Evolutionary conservation across 1,140 invertebrate genomes (phyloP).

Genomic region (Danaus melanippus): DNA sequence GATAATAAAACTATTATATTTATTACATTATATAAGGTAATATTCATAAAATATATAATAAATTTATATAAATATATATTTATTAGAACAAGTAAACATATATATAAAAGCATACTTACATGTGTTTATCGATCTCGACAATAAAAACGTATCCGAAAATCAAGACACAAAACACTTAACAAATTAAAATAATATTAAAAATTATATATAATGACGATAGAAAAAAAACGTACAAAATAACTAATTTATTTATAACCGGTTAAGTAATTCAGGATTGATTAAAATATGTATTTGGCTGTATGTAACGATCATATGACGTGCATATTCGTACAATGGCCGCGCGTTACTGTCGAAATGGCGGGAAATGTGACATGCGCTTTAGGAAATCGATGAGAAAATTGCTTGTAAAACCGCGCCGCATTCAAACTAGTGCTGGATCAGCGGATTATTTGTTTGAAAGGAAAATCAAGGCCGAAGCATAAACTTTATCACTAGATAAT

Average conservation of each 20-base stretch:
- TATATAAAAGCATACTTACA: constrained; percentile 8
- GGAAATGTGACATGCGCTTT: constrained; percentile 62
- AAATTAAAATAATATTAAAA: constrained; percentile 2
- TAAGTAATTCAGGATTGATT: constrained; percentile 18
- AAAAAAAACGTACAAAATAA: neutral
- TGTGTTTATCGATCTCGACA: constrained; percentile 12
- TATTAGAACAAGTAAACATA: neutral
- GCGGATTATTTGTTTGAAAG: constrained; percentile 12
- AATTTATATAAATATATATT: too few species aligned
- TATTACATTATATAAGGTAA: too few species aligned
- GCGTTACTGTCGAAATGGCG: constrained; percentile 50
- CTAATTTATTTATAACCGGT: constrained; percentile 4
- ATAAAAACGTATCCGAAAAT: constrained; percentile 13
- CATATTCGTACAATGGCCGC: constrained; percentile 24
- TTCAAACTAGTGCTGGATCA: constrained; percentile 30
- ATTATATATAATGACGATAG: neutral
- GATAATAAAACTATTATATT: too few species aligned
- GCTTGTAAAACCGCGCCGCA: constrained; percentile 29
- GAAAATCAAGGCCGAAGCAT: constrained; percentile 8
- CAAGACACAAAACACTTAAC: constrained; percentile 10
- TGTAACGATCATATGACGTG: constrained; percentile 10
- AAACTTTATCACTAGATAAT: constrained; percentile 4
- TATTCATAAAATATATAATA: too few species aligned
- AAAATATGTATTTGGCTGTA: constrained; percentile 15
- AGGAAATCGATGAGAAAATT: constrained; percentile 59